Evolutionary conservation across 2,888 invertebrate genomes (phyloP), one percentile per base, ranked within the genome.

Genomic region (Dione vanillae): DNA sequence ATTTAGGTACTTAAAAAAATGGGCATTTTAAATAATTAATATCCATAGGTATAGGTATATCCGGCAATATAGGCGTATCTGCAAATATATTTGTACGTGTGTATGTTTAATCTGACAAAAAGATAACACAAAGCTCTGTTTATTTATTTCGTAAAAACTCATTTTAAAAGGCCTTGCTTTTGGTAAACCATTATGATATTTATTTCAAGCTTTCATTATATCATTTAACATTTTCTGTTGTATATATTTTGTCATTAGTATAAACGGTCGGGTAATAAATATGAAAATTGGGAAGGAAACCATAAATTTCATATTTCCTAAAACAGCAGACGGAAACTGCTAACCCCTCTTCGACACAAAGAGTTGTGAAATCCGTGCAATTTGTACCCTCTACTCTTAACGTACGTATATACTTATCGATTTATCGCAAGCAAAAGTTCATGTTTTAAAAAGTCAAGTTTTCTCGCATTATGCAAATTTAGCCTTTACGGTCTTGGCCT

Each of bases 341-440:
- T 83, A 81, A 85, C 82, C 83, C 85, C 84, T 77, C 80, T 82
- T 83, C 83, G 82, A 83, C 88, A 90, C 87, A 89, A 90, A 90
- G 87, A 87, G 84, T 85, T 86, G 86, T 86, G 83, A 88, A 90
- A 89, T 87, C 88, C 82, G 82, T 88, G 89, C 91, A 92, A 91
- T 91, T 91, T 88, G 87, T 89, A 88, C 91, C 89, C 89, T 88
- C 86, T 80, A 85, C 87, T 83, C 83, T 83, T 83, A 79, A 80
- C 81, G 82, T 80, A 83, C 82, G 84, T 91, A 89, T 86, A 86
- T 91, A 90, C 88, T 88, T 92, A 93, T 93, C 89, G 92, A 92
- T 92, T 91, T 90, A 91, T 90, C 80, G 88, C 90, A 86, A 90
- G 91, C 89, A 85, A 84, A 79, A 82, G 78, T 81, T 78, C 81